Base-by-base conservation (phyloP, 2,113 vertebrate species). In the Cyprinodon brontotheroides region DNA sequence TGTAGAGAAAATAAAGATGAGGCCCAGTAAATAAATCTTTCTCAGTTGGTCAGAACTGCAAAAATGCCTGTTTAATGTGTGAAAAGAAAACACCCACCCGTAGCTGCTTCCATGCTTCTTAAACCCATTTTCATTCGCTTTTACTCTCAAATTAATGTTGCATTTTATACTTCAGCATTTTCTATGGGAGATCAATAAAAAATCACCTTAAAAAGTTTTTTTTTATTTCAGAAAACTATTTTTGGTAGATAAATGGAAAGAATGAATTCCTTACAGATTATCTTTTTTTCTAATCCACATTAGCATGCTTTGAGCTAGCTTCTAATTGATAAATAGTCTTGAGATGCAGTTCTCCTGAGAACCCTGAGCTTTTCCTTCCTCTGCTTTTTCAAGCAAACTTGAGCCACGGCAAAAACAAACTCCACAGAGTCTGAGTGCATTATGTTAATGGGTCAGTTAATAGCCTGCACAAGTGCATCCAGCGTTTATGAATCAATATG, bases 401-500 rank as follows among this genome's bases (percentile, higher is more conserved):
- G 65, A 11, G 36, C 70, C 7, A 1, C 9, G 13, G 38, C 20
- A 67, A 72, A 77, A 70, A 60, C 77, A 74, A 71, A 64, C 3
- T 48, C 77, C 36, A 11, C 4, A 57, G 67, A 68, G 77, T 48
- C 67, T 65, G 67, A 70, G 69, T 68, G 43, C 65, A 48, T 78
- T 68, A 61, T 72, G 72, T 77, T 88, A 87, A 82, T 87, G 74
- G 82, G 0, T 80, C 29, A 20, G 60, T 81, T 81, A 67, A 88
- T 81, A 66, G 82, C 65, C 74, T 45, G 78, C 65, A 62, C 74
- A 64, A 74, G 69, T 64, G 39, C 65, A 53, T 68, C 47, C 0
- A 3, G 22, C 78, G 72, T 77, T 85, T 78, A 29, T 79, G 65
- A 90, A 78, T 88, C 84, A 57, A 84, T 84, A 77, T 6, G 50